phyloP scores from a whole-genome alignment of 2,797 vertebrate species.

The Pogoniulus pusillus region DNA sequence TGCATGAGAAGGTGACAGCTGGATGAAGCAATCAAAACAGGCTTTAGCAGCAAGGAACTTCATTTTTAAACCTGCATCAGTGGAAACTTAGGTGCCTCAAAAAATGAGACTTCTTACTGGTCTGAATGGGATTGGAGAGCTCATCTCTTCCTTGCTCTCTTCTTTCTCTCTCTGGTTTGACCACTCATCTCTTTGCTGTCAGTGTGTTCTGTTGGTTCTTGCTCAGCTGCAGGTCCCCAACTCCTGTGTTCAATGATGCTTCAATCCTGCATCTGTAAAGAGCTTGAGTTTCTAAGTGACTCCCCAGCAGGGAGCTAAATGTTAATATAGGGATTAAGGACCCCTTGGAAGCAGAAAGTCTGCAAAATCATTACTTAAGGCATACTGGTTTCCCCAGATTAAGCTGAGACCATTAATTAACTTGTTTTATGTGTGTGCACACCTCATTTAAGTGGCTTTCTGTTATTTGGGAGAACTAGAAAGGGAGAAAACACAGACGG shows the following conservation, averaged over 20 bases:
- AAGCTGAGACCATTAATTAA: constrained; percentile 6
- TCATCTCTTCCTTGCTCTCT: not conserved
- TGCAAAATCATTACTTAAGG: not conserved
- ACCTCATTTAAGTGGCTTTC: not conserved
- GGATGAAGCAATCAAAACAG: not conserved
- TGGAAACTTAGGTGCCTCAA: not conserved
- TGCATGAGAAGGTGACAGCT: not conserved
- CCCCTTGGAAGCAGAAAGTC: not conserved
- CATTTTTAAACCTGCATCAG: not conserved
- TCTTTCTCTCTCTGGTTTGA: not conserved
- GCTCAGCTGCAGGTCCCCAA: not conserved
- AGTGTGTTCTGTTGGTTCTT: accelerated
- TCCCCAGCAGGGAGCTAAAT: constrained; percentile 2
- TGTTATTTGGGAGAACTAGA: not conserved
- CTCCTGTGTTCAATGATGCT: not conserved
- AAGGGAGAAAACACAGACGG: not conserved
- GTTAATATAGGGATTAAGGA: not conserved
- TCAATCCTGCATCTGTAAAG: not conserved
- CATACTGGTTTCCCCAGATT: not conserved
- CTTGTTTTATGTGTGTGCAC: not conserved
- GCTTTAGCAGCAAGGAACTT: not conserved
- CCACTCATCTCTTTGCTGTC: not conserved
- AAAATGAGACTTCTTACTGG: not conserved
- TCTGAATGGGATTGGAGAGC: not conserved
- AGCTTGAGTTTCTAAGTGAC: not conserved